Evolutionary conservation across 2,797 vertebrate species (phyloP).

Genomic region (Pseudochirops corinnae): DNA sequence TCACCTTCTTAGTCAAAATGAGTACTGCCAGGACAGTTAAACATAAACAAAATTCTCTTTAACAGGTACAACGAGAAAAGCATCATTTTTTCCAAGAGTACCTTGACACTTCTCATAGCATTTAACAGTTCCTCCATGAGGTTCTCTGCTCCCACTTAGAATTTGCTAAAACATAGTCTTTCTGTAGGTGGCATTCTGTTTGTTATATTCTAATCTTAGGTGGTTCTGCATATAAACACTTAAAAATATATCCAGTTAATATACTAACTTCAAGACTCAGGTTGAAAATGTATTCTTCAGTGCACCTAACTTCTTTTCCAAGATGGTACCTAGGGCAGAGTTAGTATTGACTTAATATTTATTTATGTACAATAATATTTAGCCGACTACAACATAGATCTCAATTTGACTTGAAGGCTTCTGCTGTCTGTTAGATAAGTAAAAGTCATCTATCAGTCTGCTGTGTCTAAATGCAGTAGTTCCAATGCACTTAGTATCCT

Average conservation of each 20-base stretch:
- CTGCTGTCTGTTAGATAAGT: constrained; percentile 63
- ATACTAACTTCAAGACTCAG: constrained; percentile 32
- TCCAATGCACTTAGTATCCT: not conserved
- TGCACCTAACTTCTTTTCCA: constrained; percentile 45
- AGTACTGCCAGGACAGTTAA: constrained; percentile 67
- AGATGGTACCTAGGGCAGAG: constrained; percentile 3
- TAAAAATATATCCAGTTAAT: constrained; percentile 65
- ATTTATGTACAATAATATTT: constrained; percentile 23
- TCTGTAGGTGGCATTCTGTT: constrained; percentile 75
- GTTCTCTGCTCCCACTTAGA: constrained; percentile 36
- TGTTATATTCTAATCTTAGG: constrained; percentile 65
- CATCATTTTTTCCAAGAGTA: constrained; percentile 68
- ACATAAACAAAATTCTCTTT: constrained; percentile 73
- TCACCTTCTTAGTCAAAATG: constrained; percentile 38
- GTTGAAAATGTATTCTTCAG: constrained; percentile 36
- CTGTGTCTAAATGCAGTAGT: not conserved
- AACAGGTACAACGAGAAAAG: constrained; percentile 76
- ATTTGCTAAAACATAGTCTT: constrained; percentile 68
- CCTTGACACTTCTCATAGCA: constrained; percentile 77
- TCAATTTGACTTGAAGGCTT: constrained; percentile 58
- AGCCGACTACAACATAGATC: constrained; percentile 33
- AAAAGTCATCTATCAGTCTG: constrained; percentile 26
- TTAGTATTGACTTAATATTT: constrained; percentile 43
- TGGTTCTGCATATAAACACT: constrained; percentile 70
- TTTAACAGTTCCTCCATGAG: constrained; percentile 56